These are phyloP conservation scores for Andrena chrysosceles DNA, from an alignment of 2,888 invertebrate species.

Conservation along the genomic window DNA sequence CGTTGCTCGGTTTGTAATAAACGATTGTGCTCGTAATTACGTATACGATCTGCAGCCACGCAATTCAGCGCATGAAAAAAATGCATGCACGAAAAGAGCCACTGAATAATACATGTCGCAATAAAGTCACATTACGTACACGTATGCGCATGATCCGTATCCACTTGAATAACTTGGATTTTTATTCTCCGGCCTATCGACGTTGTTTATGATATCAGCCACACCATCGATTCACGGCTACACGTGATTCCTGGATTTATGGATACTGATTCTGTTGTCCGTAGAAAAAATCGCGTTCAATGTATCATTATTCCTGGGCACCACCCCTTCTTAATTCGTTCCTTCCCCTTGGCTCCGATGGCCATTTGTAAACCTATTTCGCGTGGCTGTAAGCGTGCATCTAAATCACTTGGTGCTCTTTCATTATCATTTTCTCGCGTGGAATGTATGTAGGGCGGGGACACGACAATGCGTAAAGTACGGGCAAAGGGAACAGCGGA, in stretches of 20 bases:
- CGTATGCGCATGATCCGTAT: constrained; percentile 67
- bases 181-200: constrained; percentile 49
- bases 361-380: constrained; percentile 13
- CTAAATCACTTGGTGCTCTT: constrained; percentile 47
- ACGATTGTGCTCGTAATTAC: constrained; percentile 71
- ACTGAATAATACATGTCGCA: constrained; percentile 77
- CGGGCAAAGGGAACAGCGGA: constrained; percentile 69
- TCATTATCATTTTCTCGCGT: constrained; percentile 48
- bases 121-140: constrained; percentile 73
- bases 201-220: constrained; percentile 1
- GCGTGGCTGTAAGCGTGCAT: not conserved
- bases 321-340: not conserved
- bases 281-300: constrained; percentile 16
- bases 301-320: constrained; percentile 26
- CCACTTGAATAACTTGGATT: constrained; percentile 52
- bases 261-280: constrained; percentile 37
- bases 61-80: constrained; percentile 26
- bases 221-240: constrained; percentile 13
- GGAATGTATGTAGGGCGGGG: constrained; percentile 27
- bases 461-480: constrained; percentile 60
- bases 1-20: constrained; percentile 60
- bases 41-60: constrained; percentile 47
- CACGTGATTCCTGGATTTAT: constrained; percentile 45
- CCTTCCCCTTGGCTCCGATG: not conserved
- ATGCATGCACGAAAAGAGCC: constrained; percentile 63